A percentile compares a stretch with the other conserved stretches of the same genome.
Evolutionary conservation across 1,140 invertebrate genomes (phyloP).

Genomic region (Achroia grisella): DNA sequence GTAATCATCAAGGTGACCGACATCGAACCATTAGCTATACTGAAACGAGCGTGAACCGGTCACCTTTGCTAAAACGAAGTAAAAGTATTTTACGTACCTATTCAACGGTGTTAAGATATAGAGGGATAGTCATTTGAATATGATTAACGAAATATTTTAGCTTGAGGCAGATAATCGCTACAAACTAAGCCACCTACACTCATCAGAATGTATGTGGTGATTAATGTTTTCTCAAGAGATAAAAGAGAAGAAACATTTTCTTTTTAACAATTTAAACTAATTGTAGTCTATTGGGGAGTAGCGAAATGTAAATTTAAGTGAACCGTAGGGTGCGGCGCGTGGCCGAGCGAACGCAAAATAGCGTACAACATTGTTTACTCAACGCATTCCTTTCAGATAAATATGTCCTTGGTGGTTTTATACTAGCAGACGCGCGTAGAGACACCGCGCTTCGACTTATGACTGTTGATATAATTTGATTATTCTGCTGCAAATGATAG

Average conservation of each 20-base stretch:
- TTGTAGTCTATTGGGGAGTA: not conserved
- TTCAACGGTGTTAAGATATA: no score
- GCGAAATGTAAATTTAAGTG: not conserved
- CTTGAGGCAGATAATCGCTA: no score
- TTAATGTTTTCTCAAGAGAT: no score
- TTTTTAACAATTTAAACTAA: not conserved
- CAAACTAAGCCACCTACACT: no score
- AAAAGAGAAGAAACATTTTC: no score
- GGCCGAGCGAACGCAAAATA: constrained; percentile 31
- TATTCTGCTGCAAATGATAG: constrained; percentile 10
- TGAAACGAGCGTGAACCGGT: constrained; percentile 5
- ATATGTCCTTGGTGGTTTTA: constrained; percentile 62
- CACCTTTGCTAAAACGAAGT: constrained; percentile 7
- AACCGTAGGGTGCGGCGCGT: constrained; percentile 35
- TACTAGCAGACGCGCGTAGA: constrained; percentile 32
- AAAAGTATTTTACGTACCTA: no score
- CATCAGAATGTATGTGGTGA: no score
- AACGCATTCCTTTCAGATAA: constrained; percentile 61
- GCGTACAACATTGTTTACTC: constrained; percentile 55
- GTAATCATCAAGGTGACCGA: constrained; percentile 9
- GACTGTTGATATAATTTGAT: constrained; percentile 31
- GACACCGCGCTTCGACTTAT: constrained; percentile 5
- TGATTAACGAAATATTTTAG: no score
- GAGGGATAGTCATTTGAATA: no score
- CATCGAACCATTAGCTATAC: not conserved